Conservation (phyloP, 1,140 invertebrate species). For the Antheraea mylitta region DNA sequence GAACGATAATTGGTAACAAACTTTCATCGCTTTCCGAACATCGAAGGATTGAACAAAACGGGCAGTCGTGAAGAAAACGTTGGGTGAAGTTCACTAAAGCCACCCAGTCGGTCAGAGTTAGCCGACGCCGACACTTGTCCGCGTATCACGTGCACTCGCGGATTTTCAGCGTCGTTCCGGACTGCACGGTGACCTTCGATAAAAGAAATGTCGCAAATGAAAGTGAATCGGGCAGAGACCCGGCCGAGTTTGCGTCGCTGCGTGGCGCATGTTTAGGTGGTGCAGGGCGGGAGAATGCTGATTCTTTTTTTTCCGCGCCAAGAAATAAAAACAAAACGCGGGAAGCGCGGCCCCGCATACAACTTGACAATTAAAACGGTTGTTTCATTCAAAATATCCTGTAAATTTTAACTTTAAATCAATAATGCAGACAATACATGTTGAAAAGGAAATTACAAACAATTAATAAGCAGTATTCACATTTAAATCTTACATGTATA, state of each 20-base stretch:
- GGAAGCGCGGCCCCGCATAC: conserved; percentile 38
- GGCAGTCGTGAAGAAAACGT: conserved; percentile 51
- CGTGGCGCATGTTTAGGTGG: conserved; percentile 78
- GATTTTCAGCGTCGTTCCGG: conserved; percentile 25
- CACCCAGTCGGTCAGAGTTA: conserved; percentile 69
- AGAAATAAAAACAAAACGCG: conserved; percentile 74
- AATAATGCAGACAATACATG: background rate
- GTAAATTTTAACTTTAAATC: background rate
- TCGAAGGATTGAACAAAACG: conserved; percentile 59
- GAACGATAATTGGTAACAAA: conserved; percentile 18
- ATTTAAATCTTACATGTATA: background rate
- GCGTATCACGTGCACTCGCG: conserved; percentile 41
- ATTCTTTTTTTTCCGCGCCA: conserved; percentile 67
- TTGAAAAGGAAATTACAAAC: background rate
- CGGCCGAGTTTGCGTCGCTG: conserved; percentile 73
- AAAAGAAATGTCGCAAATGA: conserved; percentile 75
- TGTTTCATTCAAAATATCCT: background rate
- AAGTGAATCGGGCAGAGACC: conserved; percentile 75
- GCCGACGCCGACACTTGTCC: conserved; percentile 51
- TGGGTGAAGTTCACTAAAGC: conserved; percentile 61
- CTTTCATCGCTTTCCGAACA: conserved; percentile 45
- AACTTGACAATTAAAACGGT: conserved; percentile 2
- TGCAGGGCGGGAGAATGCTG: conserved; percentile 72
- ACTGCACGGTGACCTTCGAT: conserved; percentile 75
- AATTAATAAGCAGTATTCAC: background rate